Evolutionary conservation across 2,888 invertebrate genomes (phyloP).

Genomic region (Venustoraphidia nigricollis): DNA sequence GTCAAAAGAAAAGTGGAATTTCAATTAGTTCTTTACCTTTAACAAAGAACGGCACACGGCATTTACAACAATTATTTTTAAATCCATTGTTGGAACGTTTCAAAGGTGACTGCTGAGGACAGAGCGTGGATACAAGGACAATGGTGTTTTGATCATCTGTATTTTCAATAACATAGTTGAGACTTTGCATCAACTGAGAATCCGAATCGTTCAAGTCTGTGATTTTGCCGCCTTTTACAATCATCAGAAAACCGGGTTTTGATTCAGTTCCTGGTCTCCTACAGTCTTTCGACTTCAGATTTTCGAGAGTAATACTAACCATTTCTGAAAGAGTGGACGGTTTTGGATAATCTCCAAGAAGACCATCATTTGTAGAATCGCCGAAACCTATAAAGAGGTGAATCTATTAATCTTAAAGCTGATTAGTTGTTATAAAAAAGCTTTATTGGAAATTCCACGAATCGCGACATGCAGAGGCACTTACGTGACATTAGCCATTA

Average conservation of each 20-base stretch:
- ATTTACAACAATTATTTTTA: no score
- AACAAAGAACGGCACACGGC: background rate
- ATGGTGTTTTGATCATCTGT: slow-evolving; percentile 18
- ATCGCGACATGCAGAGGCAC: no score
- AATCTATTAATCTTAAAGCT: no score
- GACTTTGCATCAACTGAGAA: slow-evolving; percentile 19
- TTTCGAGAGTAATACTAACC: background rate
- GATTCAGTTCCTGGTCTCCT: background rate
- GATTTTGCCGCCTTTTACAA: slow-evolving; percentile 18
- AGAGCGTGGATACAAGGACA: slow-evolving; percentile 17
- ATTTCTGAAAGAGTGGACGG: background rate
- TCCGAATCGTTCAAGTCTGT: slow-evolving; percentile 16
- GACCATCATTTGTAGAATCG: no score
- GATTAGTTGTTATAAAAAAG: no score
- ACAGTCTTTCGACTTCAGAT: background rate
- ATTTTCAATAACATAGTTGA: slow-evolving; percentile 20
- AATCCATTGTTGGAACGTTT: background rate
- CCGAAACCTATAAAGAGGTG: no score
- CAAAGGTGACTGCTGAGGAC: slow-evolving; percentile 9
- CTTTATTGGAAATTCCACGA: no score
- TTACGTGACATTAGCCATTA: no score
- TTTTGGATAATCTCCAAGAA: background rate
- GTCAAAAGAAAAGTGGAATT: no score
- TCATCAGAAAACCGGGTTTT: slow-evolving; percentile 13
- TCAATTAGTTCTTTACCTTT: background rate